phyloP scores from a whole-genome alignment of 2,113 vertebrate genomes.

The Thunnus thynnus region DNA sequence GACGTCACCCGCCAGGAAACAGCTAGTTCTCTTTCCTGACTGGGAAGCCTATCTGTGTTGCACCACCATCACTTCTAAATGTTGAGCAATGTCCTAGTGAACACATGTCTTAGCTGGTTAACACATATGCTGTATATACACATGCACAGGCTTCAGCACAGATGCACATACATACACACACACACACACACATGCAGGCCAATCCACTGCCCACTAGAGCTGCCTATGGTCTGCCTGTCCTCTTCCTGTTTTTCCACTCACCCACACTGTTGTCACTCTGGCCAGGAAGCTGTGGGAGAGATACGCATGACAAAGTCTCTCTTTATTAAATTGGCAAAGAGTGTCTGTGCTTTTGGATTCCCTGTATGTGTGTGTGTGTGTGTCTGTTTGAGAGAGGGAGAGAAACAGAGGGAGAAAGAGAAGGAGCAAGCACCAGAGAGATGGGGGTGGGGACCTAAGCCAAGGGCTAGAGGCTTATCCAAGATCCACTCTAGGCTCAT shows the following conservation, averaged over 20 bases:
- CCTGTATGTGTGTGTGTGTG: slow-evolving; percentile 54
- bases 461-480: slow-evolving; percentile 79
- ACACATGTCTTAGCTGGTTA: slow-evolving; percentile 60
- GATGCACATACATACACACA: slow-evolving; percentile 20
- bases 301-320: slow-evolving; percentile 81
- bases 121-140: slow-evolving; percentile 62
- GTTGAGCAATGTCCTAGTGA: slow-evolving; percentile 71
- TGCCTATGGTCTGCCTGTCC: slow-evolving; percentile 72
- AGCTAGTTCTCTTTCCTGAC: slow-evolving; percentile 67
- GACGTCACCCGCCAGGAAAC: slow-evolving; percentile 65
- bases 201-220: slow-evolving; percentile 67
- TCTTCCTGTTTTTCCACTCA: slow-evolving; percentile 86
- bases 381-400: slow-evolving; percentile 43
- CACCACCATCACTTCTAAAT: slow-evolving; percentile 47
- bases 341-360: slow-evolving; percentile 70
- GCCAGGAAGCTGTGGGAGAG: slow-evolving; percentile 86
- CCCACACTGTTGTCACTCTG: slow-evolving; percentile 83
- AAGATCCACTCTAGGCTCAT: slow-evolving; percentile 79
- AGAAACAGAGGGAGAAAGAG: slow-evolving; percentile 19
- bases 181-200: slow-evolving; percentile 49
- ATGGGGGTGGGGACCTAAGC: slow-evolving; percentile 81
- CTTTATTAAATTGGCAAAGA: slow-evolving; percentile 85
- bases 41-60: slow-evolving; percentile 54
- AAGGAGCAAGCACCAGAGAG: slow-evolving; percentile 54
- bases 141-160: slow-evolving; percentile 45